These are phyloP conservation scores for Stenurella melanura DNA, from an alignment of 2,888 invertebrate genomes.

Conservation along the genomic window DNA sequence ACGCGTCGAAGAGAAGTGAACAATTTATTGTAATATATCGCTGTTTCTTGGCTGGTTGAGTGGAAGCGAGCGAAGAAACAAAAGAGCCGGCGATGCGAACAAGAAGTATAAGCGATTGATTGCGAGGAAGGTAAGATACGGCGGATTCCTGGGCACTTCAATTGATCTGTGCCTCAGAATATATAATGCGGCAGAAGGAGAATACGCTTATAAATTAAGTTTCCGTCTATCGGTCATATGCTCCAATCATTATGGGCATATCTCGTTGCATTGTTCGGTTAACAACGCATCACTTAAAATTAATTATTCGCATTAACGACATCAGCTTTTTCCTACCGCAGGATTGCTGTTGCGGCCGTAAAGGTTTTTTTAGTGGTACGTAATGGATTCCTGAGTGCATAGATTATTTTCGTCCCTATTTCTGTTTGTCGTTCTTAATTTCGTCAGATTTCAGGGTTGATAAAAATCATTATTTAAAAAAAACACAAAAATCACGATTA, in stretches of 20 bases:
- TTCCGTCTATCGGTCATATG: conserved; percentile 2
- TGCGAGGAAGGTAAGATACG: conserved; percentile 39
- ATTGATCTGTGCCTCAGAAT: conserved; percentile 23
- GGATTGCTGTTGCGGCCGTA: neutral
- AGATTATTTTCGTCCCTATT: neutral
- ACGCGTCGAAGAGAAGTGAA: conserved; percentile 16
- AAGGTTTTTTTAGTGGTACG: neutral
- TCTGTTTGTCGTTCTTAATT: too few species aligned
- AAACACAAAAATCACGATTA: too few species aligned
- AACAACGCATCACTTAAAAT: neutral
- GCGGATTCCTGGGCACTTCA: conserved; percentile 28
- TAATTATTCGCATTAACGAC: neutral
- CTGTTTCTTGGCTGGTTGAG: conserved; percentile 23
- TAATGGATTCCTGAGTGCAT: neutral
- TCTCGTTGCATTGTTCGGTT: neutral
- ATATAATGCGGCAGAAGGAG: conserved; percentile 9
- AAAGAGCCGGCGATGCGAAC: conserved; percentile 40
- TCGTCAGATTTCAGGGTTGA: too few species aligned
- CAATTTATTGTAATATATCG: conserved; percentile 35
- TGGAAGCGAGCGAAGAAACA: conserved; percentile 36
- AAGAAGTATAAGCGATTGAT: conserved; percentile 41
- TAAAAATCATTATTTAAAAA: too few species aligned
- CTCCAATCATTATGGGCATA: neutral
- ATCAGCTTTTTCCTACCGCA: neutral
- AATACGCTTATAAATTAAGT: conserved; percentile 4